Evolutionary conservation across 2,797 vertebrate species (phyloP), one percentile per base, ranked within the genome.

Genomic region (Hippocampus kuda): DNA sequence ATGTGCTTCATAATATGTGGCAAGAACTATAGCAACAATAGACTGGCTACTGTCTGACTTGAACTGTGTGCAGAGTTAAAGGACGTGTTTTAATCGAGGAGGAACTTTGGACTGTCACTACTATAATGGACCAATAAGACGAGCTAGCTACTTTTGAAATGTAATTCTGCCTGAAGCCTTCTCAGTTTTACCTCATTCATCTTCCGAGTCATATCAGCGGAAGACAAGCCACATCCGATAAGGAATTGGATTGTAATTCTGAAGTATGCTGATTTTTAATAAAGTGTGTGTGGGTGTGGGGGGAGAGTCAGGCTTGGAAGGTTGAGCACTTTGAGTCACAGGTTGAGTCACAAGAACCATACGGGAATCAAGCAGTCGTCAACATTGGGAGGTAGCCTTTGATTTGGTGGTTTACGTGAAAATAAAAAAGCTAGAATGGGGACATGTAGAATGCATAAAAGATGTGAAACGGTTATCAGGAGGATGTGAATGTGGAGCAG

Each of bases 401-500:
- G 4, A 34, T 61, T 38, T 11, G 6, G 57, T 20, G 30, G 60
- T 62, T 34, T 10, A 10, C 7, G 10, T 62, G 78, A 84, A 81
- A 87, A 84, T 82, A 83, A 87, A 85, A 85, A 80, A 83, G 82
- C 80, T 80, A 85, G 86, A 87, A 86, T 84, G 83, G 83, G 82
- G 81, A 81, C 85, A 72, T 75, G 74, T 70, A 76, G 79, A 86
- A 84, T 80, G 77, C 84, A 73, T 80, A 62, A 81, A 82, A 82
- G 82, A 83, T 84, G 84, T 86, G 81, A 77, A 83, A 87, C 85
- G 83, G 83, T 83, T 87, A 87, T 88, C 82, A 82, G 83, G 81
- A 83, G 77, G 80, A 86, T 83, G 68, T 71, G 70, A 51, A 2
- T 72, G 69, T 78, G 79, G 65, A 57, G 65, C 16, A 53, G 76